A percentile compares a stretch with the other conserved stretches of the same genome.
Conservation (phyloP, 2,797 vertebrate species). For the Lophius americanus region DNA sequence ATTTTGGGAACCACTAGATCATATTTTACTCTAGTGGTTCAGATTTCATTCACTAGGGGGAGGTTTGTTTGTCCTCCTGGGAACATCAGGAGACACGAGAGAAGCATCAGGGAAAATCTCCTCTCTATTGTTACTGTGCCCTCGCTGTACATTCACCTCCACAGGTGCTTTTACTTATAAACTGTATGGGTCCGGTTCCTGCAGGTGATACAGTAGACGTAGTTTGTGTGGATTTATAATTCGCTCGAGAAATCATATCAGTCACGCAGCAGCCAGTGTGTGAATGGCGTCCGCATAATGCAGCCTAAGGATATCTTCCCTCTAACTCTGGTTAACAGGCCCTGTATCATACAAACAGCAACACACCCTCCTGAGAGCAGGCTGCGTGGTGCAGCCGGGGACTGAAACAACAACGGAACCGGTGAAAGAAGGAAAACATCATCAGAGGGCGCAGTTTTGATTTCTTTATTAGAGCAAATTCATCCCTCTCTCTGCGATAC, state of each 20-base stretch:
- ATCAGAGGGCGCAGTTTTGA: constrained; percentile 9
- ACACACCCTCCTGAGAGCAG: constrained; percentile 36
- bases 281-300: constrained; percentile 24
- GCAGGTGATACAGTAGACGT: too few species aligned
- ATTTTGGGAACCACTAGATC: too few species aligned
- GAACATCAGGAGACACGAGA: too few species aligned
- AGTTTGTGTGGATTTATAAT: too few species aligned
- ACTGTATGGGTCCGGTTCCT: too few species aligned
- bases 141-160: too few species aligned
- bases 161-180: too few species aligned
- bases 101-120: too few species aligned
- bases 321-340: constrained; percentile 30
- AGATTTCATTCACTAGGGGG: too few species aligned
- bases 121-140: too few species aligned
- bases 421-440: constrained; percentile 15
- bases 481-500: constrained; percentile 16
- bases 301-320: constrained; percentile 23
- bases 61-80: too few species aligned
- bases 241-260: not conserved
- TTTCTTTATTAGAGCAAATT: constrained; percentile 19
- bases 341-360: constrained; percentile 30
- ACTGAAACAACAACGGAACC: constrained; percentile 16
- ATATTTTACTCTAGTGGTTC: too few species aligned
- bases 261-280: constrained; percentile 14
- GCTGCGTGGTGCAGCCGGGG: constrained; percentile 17